Evolutionary conservation across 2,797 vertebrate species (phyloP).

Genomic region (Chloroceryle inda): DNA sequence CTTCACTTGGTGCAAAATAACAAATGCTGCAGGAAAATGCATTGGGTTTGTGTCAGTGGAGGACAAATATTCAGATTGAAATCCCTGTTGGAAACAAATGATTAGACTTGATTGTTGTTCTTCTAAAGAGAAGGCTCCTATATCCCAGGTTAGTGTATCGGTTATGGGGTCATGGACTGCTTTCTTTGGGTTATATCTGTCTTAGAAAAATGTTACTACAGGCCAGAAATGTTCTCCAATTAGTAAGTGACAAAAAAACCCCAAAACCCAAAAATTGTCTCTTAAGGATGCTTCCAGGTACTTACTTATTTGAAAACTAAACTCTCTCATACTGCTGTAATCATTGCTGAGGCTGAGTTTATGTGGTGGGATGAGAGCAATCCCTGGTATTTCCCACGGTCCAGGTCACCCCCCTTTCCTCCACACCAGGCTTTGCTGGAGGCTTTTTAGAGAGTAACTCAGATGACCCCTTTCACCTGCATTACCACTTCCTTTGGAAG

Average conservation of each 20-base stretch:
- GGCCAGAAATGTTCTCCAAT: background rate
- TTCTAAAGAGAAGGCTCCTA: background rate
- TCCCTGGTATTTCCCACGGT: background rate
- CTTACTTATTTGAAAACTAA: background rate
- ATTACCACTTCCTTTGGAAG: background rate
- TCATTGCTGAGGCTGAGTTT: background rate
- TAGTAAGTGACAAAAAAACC: background rate
- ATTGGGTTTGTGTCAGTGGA: background rate
- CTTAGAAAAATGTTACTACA: background rate
- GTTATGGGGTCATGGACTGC: background rate
- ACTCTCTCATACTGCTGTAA: background rate
- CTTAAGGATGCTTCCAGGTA: background rate
- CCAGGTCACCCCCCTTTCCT: background rate
- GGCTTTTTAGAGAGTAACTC: background rate
- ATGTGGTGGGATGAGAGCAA: background rate
- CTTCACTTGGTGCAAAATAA: background rate
- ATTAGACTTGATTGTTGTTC: background rate
- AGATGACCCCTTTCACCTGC: background rate
- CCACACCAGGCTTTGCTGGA: background rate
- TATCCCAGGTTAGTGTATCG: background rate
- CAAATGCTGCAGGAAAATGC: background rate
- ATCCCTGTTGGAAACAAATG: background rate
- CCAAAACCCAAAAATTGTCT: no score
- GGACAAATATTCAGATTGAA: background rate
- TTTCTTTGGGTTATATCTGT: background rate